Conservation (phyloP, 2,888 invertebrate species). For the Coelogynopora nodosa region DNA sequence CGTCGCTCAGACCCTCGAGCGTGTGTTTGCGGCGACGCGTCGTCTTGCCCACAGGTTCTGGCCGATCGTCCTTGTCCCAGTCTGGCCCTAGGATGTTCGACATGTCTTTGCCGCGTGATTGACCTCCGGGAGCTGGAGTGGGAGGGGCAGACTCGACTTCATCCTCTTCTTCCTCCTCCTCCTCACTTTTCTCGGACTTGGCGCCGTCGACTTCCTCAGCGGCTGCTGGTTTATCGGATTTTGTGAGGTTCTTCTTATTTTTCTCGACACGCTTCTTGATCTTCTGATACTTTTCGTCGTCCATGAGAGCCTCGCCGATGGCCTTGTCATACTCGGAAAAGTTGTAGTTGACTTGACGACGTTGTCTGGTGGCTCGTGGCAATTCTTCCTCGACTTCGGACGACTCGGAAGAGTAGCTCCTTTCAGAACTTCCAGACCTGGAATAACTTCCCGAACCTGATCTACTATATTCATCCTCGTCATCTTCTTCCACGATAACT, state of each 20-base stretch:
- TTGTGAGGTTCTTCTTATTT: not conserved
- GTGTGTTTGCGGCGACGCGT: not conserved
- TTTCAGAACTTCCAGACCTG: not conserved
- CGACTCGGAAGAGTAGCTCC: not conserved
- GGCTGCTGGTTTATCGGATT: not conserved
- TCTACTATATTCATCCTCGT: not conserved
- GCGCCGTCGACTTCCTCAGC: not conserved
- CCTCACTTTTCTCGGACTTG: not conserved
- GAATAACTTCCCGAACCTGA: slow-evolving; percentile 13
- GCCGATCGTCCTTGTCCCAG: slow-evolving; percentile 37
- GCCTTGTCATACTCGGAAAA: slow-evolving; percentile 35
- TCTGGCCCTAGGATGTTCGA: slow-evolving; percentile 39
- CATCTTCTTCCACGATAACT: not conserved
- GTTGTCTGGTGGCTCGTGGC: not conserved
- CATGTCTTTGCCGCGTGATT: slow-evolving; percentile 40
- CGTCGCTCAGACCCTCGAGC: not conserved
- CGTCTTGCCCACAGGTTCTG: slow-evolving; percentile 11
- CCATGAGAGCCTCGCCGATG: slow-evolving; percentile 32
- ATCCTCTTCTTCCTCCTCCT: slow-evolving; percentile 39
- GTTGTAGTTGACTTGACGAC: slow-evolving; percentile 34
- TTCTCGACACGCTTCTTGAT: slow-evolving; percentile 30
- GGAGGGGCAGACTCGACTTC: slow-evolving; percentile 36
- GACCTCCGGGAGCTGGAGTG: not conserved
- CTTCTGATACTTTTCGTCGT: slow-evolving; percentile 40
- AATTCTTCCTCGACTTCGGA: slow-evolving; percentile 7